These are phyloP conservation scores for Rousettus madagascariensis DNA, from an alignment of 2,797 vertebrate genomes.

Conservation along the genomic window DNA sequence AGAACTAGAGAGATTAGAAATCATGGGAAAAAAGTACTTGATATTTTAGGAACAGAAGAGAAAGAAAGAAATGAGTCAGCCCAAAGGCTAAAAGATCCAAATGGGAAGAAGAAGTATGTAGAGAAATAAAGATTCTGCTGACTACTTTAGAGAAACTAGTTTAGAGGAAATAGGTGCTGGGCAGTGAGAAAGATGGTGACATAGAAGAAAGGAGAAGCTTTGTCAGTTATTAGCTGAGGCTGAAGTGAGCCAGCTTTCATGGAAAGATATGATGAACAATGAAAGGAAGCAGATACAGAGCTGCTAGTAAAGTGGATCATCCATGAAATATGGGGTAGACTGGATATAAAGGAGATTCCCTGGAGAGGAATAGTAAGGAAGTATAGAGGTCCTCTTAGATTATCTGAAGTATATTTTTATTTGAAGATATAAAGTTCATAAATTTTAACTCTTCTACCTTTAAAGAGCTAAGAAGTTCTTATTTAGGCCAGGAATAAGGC, in stretches of 20 bases:
- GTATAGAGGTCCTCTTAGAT: not conserved
- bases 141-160: not conserved
- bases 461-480: not conserved
- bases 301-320: not conserved
- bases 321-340: fast-evolving
- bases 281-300: not conserved
- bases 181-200: not conserved
- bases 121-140: not conserved
- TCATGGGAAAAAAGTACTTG: not conserved
- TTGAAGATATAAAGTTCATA: not conserved
- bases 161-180: not conserved
- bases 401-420: not conserved
- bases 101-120: too few relatives aligned
- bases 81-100: not conserved
- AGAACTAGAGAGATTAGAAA: not conserved
- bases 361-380: not conserved
- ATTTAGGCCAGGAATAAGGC: not conserved
- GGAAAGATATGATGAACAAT: not conserved
- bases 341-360: not conserved
- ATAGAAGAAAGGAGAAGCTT: not conserved
- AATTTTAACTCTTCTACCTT: not conserved
- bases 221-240: not conserved
- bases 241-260: not conserved
- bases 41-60: not conserved
- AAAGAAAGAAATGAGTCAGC: not conserved